These are phyloP conservation scores for Gambusia affinis DNA, from an alignment of 2,113 vertebrate species.

Conservation along the genomic window DNA sequence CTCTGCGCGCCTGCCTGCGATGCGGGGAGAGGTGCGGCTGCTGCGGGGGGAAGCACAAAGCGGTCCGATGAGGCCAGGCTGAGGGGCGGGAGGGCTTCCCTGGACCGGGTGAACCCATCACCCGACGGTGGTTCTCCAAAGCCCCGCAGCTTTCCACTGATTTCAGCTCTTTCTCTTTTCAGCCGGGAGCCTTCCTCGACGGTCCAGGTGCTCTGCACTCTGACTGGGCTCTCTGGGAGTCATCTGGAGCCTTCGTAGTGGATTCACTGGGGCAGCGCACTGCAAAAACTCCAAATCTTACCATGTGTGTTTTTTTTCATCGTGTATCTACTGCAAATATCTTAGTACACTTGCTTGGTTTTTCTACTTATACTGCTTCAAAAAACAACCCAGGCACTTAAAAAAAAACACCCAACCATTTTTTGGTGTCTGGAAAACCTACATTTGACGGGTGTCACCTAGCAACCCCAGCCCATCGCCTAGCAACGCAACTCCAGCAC, in stretches of 20 bases:
- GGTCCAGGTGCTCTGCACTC: slow-evolving; percentile 59
- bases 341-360: too few relatives aligned
- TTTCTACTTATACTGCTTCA: too few relatives aligned
- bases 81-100: slow-evolving; percentile 39
- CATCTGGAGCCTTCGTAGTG: slow-evolving; percentile 60
- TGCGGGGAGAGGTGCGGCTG: slow-evolving; percentile 91
- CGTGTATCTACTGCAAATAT: too few relatives aligned
- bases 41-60: slow-evolving; percentile 91
- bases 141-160: slow-evolving; percentile 73
- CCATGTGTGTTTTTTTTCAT: too few relatives aligned
- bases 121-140: slow-evolving; percentile 48
- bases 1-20: slow-evolving; percentile 90
- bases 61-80: slow-evolving; percentile 86
- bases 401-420: too few relatives aligned
- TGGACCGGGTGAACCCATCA: slow-evolving; percentile 54
- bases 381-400: too few relatives aligned
- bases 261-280: slow-evolving; percentile 44
- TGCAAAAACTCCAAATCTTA: too few relatives aligned
- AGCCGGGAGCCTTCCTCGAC: slow-evolving; percentile 69
- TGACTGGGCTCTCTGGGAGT: slow-evolving; percentile 64
- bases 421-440: too few relatives aligned
- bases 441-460: too few relatives aligned
- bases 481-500: too few relatives aligned
- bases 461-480: too few relatives aligned
- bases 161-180: slow-evolving; percentile 73